Evolutionary conservation across 2,888 invertebrate species (phyloP), one percentile per base, ranked within the genome.

Genomic region (Hemistola chrysoprasaria): DNA sequence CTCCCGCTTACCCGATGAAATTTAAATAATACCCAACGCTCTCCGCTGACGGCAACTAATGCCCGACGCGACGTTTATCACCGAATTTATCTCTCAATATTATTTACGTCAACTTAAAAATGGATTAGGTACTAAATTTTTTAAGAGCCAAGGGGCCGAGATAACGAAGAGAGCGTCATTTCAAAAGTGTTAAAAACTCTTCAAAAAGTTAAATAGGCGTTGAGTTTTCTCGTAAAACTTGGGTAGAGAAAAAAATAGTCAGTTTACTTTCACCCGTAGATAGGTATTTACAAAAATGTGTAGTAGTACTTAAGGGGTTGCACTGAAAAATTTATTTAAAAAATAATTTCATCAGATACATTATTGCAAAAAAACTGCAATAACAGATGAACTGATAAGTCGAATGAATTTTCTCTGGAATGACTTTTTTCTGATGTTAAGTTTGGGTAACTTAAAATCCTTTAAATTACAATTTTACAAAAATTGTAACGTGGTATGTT

Each of bases 1-100:
- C 68, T 61, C 53, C 68, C 59, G 58, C 65, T 73, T 71, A 71
- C 73, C 54, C 63, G 72, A 56, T 64, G 69, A 79, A 70, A 79
- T 77, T 76, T 78, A 59, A 78, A 80, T 80, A 78, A 78, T 71
- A 60, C 69, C 56, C 47, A 25, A 45, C 59, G 41, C 56, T 53
- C 36, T 38, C 46, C 56, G 65, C 45, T 59, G 71, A 68, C 74
- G 64, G 50, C 48, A 56, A 60, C 67, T 71, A 72, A 71, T 72
- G 66, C 60, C 40, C 51, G 49, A 44, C 65, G 60, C 51, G 49
- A 44, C 65, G 60, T 71, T 75, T 67, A 74, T 76, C 72, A 67
- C 54, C 31, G 27, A 65, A 71, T 78, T 78, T 72, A 79, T 78
- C 69, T 62, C 59, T 62, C 46, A 56, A 68, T 67, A 71, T 71